Percentiles rank a stretch among this genome's conserved stretches.
Evolutionary conservation across 2,888 invertebrate species (phyloP).

Genomic region (Laspeyria flexula): DNA sequence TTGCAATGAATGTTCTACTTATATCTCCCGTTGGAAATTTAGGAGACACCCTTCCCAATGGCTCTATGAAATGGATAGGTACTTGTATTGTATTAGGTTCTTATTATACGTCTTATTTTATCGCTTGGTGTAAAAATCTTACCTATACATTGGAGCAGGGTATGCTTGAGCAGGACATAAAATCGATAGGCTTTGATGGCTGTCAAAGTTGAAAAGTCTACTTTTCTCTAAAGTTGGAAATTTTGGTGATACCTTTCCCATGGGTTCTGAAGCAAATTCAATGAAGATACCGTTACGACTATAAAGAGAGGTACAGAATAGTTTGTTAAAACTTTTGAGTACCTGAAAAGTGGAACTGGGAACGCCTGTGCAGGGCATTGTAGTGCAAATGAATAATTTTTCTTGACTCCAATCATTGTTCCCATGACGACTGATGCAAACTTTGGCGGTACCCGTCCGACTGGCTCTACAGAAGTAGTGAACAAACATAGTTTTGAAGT

Average conservation of each 20-base stretch:
- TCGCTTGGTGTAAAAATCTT: conserved; percentile 59
- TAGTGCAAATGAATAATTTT: conserved; percentile 80
- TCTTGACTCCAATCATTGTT: conserved; percentile 84
- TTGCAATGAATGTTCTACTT: conserved; percentile 79
- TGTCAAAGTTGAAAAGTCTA: conserved; percentile 72
- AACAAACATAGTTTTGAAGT: conserved; percentile 36
- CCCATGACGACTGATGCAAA: conserved; percentile 88
- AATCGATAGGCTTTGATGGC: conserved; percentile 80
- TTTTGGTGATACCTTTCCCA: conserved; percentile 91
- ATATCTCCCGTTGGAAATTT: conserved; percentile 90
- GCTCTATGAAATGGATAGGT: conserved; percentile 83
- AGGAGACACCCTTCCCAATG: conserved; percentile 84
- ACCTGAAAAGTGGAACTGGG: conserved; percentile 88
- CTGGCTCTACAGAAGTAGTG: conserved; percentile 85
- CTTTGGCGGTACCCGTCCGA: conserved; percentile 89
- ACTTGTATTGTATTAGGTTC: background rate
- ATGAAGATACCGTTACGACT: conserved; percentile 3
- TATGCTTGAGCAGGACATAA: conserved; percentile 89
- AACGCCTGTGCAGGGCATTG: conserved; percentile 89
- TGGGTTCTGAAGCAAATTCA: conserved; percentile 71
- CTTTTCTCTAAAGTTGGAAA: conserved; percentile 78
- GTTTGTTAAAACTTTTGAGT: conserved; percentile 41
- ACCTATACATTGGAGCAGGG: conserved; percentile 91
- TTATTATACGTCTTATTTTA: background rate
- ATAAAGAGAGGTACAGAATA: background rate